These are phyloP conservation scores for Drosophila setifemur DNA, from an alignment of 1,140 invertebrate species.

Conservation along the genomic window DNA sequence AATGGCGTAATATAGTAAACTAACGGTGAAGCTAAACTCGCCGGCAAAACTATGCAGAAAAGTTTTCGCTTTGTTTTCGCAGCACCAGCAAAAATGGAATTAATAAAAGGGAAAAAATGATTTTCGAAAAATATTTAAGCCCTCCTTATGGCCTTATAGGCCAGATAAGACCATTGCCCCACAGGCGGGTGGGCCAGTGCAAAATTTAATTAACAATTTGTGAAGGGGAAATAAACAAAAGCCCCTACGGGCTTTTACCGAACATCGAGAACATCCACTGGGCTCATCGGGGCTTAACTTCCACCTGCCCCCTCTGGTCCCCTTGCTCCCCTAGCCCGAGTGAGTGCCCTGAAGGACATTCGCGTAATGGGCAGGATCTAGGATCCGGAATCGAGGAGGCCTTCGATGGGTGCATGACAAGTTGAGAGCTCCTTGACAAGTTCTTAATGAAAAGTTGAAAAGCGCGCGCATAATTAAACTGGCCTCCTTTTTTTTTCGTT, in stretches of 20 bases:
- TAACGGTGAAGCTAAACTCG: slow-evolving; percentile 53
- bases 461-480: slow-evolving; percentile 42
- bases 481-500: background rate
- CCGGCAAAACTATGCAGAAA: slow-evolving; percentile 49
- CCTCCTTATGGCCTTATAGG: slow-evolving; percentile 12
- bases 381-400: slow-evolving; percentile 11
- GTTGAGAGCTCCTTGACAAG: slow-evolving; percentile 44
- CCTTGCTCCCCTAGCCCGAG: background rate
- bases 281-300: slow-evolving; percentile 22
- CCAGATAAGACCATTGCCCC: slow-evolving; percentile 4
- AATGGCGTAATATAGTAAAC: slow-evolving; percentile 77
- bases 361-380: too few relatives aligned
- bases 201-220: slow-evolving; percentile 73
- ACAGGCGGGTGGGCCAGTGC: slow-evolving; percentile 13
- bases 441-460: slow-evolving; percentile 48
- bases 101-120: slow-evolving; percentile 28
- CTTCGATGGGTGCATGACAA: slow-evolving; percentile 38
- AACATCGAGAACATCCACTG: slow-evolving; percentile 3
- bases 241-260: slow-evolving; percentile 26
- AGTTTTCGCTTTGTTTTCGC: slow-evolving; percentile 41
- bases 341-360: too few relatives aligned
- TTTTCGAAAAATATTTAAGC: slow-evolving; percentile 64
- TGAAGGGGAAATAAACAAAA: slow-evolving; percentile 35
- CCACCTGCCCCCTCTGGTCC: background rate
- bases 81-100: slow-evolving; percentile 40